These are phyloP conservation scores for Himalopsyche tibetana DNA, from an alignment of 2,888 invertebrate species.

Conservation along the genomic window DNA sequence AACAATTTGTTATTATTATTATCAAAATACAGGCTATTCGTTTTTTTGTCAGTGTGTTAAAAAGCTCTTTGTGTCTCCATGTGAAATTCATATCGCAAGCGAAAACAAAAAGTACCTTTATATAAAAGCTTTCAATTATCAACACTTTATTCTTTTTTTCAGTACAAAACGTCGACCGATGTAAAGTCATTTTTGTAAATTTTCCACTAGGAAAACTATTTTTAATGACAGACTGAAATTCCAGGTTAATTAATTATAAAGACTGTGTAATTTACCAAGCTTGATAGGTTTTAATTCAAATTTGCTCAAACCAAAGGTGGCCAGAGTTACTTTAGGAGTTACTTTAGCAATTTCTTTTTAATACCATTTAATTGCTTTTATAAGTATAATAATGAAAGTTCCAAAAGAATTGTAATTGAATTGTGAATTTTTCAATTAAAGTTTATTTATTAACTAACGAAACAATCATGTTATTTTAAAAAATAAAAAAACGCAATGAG, in stretches of 20 bases:
- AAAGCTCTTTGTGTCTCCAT: neutral
- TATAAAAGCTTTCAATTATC: neutral
- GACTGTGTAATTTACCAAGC: neutral
- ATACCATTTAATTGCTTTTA: no score
- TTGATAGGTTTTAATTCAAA: neutral
- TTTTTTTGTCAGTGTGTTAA: no score
- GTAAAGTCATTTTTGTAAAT: neutral
- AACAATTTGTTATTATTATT: no score
- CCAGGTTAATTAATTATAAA: constrained; percentile 32
- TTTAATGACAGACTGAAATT: neutral
- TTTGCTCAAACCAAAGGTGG: neutral
- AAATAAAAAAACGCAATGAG: no score
- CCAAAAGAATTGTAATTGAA: no score
- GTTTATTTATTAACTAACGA: no score
- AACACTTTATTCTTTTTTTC: neutral
- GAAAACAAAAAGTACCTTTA: neutral
- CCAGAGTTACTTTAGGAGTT: neutral
- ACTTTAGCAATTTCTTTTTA: no score
- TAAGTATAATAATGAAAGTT: no score
- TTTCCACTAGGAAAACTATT: neutral
- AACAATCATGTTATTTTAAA: no score
- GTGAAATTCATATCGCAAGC: neutral
- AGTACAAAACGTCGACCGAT: neutral
- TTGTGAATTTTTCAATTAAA: no score
- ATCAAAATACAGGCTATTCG: no score